Percentiles rank a stretch among this genome's conserved stretches.
phyloP scores from a whole-genome alignment of 2,888 invertebrate genomes.

The Dascillus cervinus region DNA sequence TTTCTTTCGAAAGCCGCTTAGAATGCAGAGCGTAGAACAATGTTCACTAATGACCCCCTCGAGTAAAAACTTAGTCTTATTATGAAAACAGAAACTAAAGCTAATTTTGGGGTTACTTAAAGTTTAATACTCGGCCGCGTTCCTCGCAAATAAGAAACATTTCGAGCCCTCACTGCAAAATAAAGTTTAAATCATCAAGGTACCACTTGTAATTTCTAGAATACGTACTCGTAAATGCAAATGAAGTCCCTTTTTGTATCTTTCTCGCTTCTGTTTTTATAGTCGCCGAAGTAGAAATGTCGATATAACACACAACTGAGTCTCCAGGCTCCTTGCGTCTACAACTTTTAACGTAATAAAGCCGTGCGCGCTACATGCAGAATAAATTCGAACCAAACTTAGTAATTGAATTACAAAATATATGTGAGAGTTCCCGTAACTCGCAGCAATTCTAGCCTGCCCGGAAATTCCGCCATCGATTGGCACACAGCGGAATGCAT shows the following conservation, averaged over 20 bases:
- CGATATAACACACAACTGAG: conserved; percentile 11
- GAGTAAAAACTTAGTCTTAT: conserved; percentile 8
- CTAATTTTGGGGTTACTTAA: conserved; percentile 14
- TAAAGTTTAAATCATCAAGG: conserved; percentile 11
- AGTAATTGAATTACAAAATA: conserved; percentile 30
- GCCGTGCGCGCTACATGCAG: conserved; percentile 25
- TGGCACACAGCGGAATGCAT: too few relatives aligned
- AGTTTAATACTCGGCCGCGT: conserved; percentile 11
- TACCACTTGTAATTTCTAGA: conserved; percentile 11
- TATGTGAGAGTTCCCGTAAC: conserved; percentile 26
- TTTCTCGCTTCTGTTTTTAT: conserved; percentile 10
- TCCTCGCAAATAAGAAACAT: conserved; percentile 7
- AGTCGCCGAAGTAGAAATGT: conserved; percentile 11
- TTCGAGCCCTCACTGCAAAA: conserved; percentile 5
- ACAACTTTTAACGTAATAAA: conserved; percentile 26
- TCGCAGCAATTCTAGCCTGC: too few relatives aligned
- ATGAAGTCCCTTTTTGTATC: conserved; percentile 9
- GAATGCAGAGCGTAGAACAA: conserved; percentile 3
- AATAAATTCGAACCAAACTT: conserved; percentile 29
- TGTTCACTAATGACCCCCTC: conserved; percentile 4
- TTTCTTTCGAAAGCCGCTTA: too few relatives aligned
- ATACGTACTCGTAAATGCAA: conserved; percentile 14
- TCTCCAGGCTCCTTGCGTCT: conserved; percentile 11
- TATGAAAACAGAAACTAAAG: conserved; percentile 16
- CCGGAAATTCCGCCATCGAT: neutral